phyloP scores from a whole-genome alignment of 2,113 vertebrate genomes.

The Xenopus borealis region DNA sequence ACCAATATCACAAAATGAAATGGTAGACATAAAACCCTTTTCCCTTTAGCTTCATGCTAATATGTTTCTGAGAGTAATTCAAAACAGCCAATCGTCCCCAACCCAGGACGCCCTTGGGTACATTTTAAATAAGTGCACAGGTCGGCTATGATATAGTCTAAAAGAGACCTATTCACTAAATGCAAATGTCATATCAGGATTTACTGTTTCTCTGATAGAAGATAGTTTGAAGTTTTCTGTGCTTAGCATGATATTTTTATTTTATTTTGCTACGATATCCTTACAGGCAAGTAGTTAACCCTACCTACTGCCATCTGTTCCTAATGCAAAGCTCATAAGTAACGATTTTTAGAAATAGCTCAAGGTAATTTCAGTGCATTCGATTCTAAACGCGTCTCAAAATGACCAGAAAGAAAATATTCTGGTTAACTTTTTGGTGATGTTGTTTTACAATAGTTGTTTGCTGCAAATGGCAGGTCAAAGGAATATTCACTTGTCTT shows the following conservation, averaged over 20 bases:
- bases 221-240: not conserved
- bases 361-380: not conserved
- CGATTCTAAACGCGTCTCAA: not conserved
- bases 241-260: not conserved
- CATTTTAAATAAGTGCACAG: not conserved
- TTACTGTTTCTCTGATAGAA: not conserved
- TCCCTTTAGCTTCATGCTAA: slow-evolving; percentile 1
- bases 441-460: not conserved
- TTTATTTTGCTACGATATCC: not conserved
- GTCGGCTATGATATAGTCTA: not conserved
- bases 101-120: slow-evolving; percentile 13
- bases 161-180: slow-evolving; percentile 11
- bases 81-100: slow-evolving; percentile 4
- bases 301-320: slow-evolving; percentile 9
- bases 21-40: not conserved
- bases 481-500: no score
- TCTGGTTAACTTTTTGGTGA: not conserved
- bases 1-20: not conserved
- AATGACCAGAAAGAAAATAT: not conserved
- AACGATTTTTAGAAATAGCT: not conserved
- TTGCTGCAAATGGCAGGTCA: no score
- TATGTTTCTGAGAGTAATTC: slow-evolving; percentile 6
- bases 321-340: slow-evolving; percentile 4
- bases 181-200: slow-evolving; percentile 7
- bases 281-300: not conserved